phyloP scores from a whole-genome alignment of 2,113 vertebrate genomes.

The Xyliphius kryptos region DNA sequence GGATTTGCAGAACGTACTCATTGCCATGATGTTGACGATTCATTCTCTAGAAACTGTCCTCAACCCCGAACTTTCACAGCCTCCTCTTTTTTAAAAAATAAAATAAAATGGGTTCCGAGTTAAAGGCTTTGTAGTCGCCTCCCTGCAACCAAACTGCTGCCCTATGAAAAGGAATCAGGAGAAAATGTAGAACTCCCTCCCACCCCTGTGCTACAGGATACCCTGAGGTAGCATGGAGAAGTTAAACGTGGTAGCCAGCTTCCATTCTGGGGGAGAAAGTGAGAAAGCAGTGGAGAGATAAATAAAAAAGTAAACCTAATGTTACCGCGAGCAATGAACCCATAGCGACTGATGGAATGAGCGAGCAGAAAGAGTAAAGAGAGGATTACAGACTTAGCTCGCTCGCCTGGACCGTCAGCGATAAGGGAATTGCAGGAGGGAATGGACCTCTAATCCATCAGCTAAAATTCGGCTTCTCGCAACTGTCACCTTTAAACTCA shows the following conservation, averaged over 20 bases:
- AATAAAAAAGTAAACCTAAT: conserved; percentile 17
- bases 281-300: conserved; percentile 20
- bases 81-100: too few relatives aligned
- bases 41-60: too few relatives aligned
- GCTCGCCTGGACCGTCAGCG: conserved; percentile 30
- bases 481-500: conserved; percentile 27
- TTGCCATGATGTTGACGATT: too few relatives aligned
- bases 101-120: too few relatives aligned
- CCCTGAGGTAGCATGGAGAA: conserved; percentile 31
- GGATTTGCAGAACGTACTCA: too few relatives aligned
- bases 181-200: conserved; percentile 34
- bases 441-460: conserved; percentile 38
- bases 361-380: conserved; percentile 1
- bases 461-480: conserved; percentile 28
- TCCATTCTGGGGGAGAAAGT: conserved; percentile 5
- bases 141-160: too few relatives aligned
- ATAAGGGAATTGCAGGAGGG: conserved; percentile 40
- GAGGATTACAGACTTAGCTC: conserved; percentile 35
- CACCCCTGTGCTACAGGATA: conserved; percentile 35
- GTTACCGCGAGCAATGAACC: too few relatives aligned
- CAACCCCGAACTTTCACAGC: too few relatives aligned
- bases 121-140: too few relatives aligned
- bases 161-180: conserved; percentile 12
- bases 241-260: too few relatives aligned
- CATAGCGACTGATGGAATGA: neutral